Evolutionary conservation across 2,113 vertebrate species (phyloP).

Genomic region (Cyprinodon brontotheroides): DNA sequence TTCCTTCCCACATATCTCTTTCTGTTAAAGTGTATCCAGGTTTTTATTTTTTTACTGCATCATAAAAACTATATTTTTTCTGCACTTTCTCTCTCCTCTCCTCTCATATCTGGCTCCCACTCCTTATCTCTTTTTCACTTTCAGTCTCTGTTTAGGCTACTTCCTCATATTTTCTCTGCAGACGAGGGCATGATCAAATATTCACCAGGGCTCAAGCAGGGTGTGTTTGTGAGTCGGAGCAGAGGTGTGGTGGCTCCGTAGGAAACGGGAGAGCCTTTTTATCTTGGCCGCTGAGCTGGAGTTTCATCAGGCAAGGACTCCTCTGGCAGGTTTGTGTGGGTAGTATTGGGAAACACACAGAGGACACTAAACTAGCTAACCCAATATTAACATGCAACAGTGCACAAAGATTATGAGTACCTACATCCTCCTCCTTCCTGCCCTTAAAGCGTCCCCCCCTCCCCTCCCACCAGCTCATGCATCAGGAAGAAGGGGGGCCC

Average conservation of each 20-base stretch:
- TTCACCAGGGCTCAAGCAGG: conserved; percentile 60
- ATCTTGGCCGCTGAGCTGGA: conserved; percentile 45
- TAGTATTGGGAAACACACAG: conserved; percentile 50
- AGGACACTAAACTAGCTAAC: conserved; percentile 39
- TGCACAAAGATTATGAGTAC: conserved; percentile 21
- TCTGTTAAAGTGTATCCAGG: conserved; percentile 23
- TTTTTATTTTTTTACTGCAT: conserved; percentile 6
- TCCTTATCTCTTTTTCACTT: conserved; percentile 23
- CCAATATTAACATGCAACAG: conserved; percentile 41
- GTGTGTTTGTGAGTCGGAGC: conserved; percentile 43
- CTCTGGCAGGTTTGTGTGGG: conserved; percentile 66
- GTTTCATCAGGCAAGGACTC: conserved; percentile 68
- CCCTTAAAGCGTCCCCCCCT: conserved; percentile 59
- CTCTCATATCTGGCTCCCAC: conserved; percentile 24
- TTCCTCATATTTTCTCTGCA: conserved; percentile 43
- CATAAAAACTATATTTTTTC: conserved; percentile 25
- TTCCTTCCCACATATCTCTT: conserved; percentile 58
- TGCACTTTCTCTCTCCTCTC: conserved; percentile 1
- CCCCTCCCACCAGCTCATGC: conserved; percentile 43
- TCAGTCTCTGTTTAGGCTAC: conserved; percentile 26
- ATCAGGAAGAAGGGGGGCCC: conserved; percentile 60
- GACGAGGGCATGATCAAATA: conserved; percentile 76
- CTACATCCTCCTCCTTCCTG: conserved; percentile 47
- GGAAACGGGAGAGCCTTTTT: conserved; percentile 70
- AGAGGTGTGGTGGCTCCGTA: conserved; percentile 56